Conservation (phyloP, 2,888 invertebrate species). For the Heliconius cydno region DNA sequence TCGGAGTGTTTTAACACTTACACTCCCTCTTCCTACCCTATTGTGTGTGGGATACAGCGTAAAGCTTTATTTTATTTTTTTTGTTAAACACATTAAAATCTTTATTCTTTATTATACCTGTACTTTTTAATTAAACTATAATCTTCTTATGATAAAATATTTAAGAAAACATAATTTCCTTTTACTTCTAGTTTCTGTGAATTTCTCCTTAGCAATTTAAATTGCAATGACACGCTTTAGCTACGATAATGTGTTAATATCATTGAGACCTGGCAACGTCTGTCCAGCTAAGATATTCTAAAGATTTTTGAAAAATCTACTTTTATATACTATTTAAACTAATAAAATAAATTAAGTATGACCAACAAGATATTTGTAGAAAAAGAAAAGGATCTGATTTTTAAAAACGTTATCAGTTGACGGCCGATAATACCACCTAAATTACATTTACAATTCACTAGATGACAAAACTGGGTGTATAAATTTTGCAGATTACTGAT, state of each 20-base stretch:
- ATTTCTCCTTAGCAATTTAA: neutral
- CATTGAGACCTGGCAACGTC: neutral
- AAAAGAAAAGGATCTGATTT: neutral
- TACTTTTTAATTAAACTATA: neutral
- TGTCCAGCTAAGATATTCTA: neutral
- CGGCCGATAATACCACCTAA: neutral
- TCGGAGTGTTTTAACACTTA: no score
- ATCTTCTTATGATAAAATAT: neutral
- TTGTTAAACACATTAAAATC: no score
- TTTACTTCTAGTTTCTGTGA: neutral
- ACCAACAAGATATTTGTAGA: neutral
- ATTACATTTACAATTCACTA: neutral
- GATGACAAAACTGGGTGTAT: neutral
- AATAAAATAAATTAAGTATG: neutral
- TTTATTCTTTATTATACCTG: no score
- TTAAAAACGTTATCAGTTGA: neutral
- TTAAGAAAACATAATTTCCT: neutral
- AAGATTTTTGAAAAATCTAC: neutral
- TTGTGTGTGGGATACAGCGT: no score
- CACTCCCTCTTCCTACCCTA: no score
- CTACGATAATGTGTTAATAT: conserved; percentile 12
- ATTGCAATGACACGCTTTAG: conserved; percentile 5
- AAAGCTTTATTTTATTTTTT: no score
- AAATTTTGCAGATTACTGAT: conserved; percentile 27
- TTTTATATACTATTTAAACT: neutral